Evolutionary conservation across 2,113 vertebrate genomes (phyloP), one percentile per base, ranked within the genome.

Genomic region (Saccopteryx leptura): DNA sequence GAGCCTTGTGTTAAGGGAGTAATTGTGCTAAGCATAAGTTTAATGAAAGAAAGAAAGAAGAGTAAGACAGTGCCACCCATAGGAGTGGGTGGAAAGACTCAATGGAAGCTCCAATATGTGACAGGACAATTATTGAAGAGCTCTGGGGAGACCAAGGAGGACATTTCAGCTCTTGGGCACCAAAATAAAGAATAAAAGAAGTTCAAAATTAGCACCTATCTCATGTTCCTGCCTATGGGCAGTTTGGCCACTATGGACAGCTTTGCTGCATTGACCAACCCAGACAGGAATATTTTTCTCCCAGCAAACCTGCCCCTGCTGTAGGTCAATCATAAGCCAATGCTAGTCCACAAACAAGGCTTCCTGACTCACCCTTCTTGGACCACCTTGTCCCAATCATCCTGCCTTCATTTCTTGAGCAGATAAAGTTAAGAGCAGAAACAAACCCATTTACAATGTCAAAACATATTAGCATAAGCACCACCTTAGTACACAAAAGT

Each of bases 401-500:
- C 17, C 26, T 11, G 11, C 10, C 81, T 46, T 48, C 65, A n/a
- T 33, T 68, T 61, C 65, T 63, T 23, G 26, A 82, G 63, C 28
- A 5, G 69, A 68, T 48, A 23, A 23, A 24, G 79, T 14, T 61
- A 23, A 4, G 10, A 21, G 1, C 19, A n/a, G 52, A 79, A 33
- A 21, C 52, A n/a, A 58, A 31, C 2, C 5, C 66, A 65, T 9
- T 39, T 1, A 4, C 7, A 39, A 26, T 0, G 39, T 80, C 65
- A 15, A 11, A 3, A 12, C 1, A 1, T n/a, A 2, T 8, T 17
- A 1, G 7, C 1, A 0, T 6, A 5, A 81, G 39, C 0, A 0
- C 9, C 5, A 23, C 28, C 14, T 9, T 24, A 28, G 52, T 14
- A 3, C 17, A 39, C 26, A 26, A 3, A 2, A 5, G 7, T 60